Evolutionary conservation across 2,113 vertebrate species (phyloP).

Genomic region (Chroicocephalus ridibundus): DNA sequence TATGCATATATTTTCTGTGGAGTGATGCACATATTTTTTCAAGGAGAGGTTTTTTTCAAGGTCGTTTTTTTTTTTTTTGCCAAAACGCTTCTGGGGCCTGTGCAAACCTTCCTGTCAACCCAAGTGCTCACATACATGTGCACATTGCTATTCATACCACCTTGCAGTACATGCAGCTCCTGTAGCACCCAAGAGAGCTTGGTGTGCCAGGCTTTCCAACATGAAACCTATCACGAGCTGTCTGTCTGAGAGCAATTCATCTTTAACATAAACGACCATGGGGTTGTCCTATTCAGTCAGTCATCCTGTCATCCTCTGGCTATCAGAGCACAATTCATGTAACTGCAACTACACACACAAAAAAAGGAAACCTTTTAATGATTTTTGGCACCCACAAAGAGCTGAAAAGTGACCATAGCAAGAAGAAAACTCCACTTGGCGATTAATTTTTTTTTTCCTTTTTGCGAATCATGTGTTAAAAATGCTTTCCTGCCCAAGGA

Average conservation of each 20-base stretch:
- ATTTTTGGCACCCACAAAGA: neutral
- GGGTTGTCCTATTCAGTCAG: neutral
- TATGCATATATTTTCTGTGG: neutral
- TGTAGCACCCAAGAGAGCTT: neutral
- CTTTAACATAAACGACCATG: neutral
- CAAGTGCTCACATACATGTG: neutral
- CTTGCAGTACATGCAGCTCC: neutral
- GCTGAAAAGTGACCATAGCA: neutral
- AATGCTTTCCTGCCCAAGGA: conserved; percentile 1
- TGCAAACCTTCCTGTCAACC: neutral
- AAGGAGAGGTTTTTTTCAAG: neutral
- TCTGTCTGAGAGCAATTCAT: neutral
- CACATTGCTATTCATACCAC: neutral
- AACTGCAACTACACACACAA: neutral
- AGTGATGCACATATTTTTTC: neutral
- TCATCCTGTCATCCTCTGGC: neutral
- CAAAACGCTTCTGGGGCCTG: neutral
- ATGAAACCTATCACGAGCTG: neutral
- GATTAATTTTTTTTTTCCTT: neutral
- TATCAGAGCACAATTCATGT: neutral
- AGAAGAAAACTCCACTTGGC: neutral
- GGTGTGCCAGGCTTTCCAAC: neutral
- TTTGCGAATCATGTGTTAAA: neutral
- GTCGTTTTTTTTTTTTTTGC: neutral
- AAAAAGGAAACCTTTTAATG: neutral